Evolutionary conservation across 2,113 vertebrate species (phyloP).

Genomic region (Trinectes maculatus): DNA sequence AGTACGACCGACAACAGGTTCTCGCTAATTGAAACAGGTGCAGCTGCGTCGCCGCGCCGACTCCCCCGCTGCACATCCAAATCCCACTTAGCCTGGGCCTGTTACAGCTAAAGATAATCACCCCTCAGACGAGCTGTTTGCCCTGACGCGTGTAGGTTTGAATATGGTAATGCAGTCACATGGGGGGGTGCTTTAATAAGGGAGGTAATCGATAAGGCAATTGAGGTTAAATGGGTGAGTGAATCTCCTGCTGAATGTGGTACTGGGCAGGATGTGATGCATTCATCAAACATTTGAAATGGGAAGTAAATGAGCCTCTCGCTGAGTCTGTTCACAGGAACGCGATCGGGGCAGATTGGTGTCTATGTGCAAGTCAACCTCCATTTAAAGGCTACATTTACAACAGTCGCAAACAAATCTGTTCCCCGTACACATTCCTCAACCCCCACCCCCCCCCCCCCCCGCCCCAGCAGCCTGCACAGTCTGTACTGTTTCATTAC

Average conservation of each 20-base stretch:
- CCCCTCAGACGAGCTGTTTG: constrained; percentile 47
- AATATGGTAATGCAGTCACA: constrained; percentile 59
- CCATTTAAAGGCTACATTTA: no score
- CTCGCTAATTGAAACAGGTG: constrained; percentile 57
- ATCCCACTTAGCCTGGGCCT: constrained; percentile 52
- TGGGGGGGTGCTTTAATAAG: constrained; percentile 46
- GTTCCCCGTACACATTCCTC: no score
- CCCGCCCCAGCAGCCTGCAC: no score
- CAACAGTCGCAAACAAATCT: no score
- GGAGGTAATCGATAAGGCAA: constrained; percentile 61
- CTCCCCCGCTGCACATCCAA: constrained; percentile 51
- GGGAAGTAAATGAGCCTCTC: constrained; percentile 25
- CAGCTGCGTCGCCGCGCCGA: constrained; percentile 24
- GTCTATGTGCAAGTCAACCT: constrained; percentile 13
- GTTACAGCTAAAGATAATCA: constrained; percentile 57
- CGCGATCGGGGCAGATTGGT: constrained; percentile 20
- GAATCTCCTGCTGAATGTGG: constrained; percentile 51
- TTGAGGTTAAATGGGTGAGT: constrained; percentile 50
- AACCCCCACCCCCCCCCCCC: no score
- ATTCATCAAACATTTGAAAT: constrained; percentile 42
- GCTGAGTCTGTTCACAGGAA: constrained; percentile 2
- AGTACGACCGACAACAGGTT: constrained; percentile 36
- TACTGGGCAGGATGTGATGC: background rate
- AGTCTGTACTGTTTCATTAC: constrained; percentile 33
- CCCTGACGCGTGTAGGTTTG: constrained; percentile 17